Percentiles rank a stretch among this genome's conserved stretches.
These are phyloP conservation scores for Melikaiella ostensackeni DNA, from an alignment of 2,888 invertebrate genomes.

Conservation along the genomic window DNA sequence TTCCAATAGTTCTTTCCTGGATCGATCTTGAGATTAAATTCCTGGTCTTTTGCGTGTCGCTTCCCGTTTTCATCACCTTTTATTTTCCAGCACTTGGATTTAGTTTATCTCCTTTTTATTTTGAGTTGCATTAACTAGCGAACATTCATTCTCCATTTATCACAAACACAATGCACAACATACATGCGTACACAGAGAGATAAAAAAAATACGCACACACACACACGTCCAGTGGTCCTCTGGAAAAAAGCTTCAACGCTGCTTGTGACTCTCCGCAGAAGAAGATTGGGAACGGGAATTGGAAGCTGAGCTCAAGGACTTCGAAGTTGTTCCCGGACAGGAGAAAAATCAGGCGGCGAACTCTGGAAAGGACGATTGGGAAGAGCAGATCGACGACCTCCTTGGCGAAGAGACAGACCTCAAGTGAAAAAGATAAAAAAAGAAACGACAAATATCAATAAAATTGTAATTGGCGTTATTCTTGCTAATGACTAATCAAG, in stretches of 20 bases:
- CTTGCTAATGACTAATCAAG: slow-evolving; percentile 20
- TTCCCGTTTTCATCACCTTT: slow-evolving; percentile 19
- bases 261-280: slow-evolving; percentile 79
- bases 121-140: slow-evolving; percentile 54
- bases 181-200: slow-evolving; percentile 44
- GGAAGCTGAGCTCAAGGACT: slow-evolving; percentile 96
- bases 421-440: slow-evolving; percentile 77
- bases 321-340: slow-evolving; percentile 88
- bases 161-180: slow-evolving; percentile 48
- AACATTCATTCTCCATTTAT: slow-evolving; percentile 54
- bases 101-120: slow-evolving; percentile 40
- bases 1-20: slow-evolving; percentile 30
- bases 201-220: slow-evolving; percentile 52
- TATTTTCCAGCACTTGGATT: slow-evolving; percentile 18
- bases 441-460: slow-evolving; percentile 23
- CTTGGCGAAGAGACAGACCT: slow-evolving; percentile 82
- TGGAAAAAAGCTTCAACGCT: slow-evolving; percentile 73
- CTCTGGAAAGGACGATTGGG: slow-evolving; percentile 81
- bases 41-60: slow-evolving; percentile 29
- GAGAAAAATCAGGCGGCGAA: slow-evolving; percentile 53
- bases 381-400: slow-evolving; percentile 85
- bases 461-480: slow-evolving; percentile 21
- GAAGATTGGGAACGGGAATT: slow-evolving; percentile 98
- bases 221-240: slow-evolving; percentile 66
- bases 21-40: slow-evolving; percentile 26